Evolutionary conservation across 1,140 invertebrate species (phyloP), one percentile per base, ranked within the genome.

Genomic region (Eriosoma lanigerum): DNA sequence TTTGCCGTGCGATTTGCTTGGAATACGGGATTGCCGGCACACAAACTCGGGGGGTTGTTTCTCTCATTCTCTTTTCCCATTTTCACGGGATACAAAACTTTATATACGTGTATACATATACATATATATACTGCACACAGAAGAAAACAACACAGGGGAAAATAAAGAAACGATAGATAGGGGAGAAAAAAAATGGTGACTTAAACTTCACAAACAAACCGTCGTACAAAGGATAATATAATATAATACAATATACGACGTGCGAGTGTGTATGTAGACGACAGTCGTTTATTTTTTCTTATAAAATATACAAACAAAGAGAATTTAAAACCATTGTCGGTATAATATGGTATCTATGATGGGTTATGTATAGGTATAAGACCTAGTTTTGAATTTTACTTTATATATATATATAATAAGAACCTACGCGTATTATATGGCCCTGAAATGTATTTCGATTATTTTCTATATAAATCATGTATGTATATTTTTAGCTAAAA

Each of bases 1-100:
- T 78, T 78, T 78, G 75, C 75, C 75, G 75, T 78, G 56, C 56
- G 75, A 78, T 78, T 78, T 78, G 75, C 38, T 78, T 56, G 44
- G 75, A 78, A 78, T 78, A 78, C 75, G 75, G 75, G 75, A 78
- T 78, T 78, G 75, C 56, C 54, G 17, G 38, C 56, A 58, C 75
- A 62, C 75, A 78, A 78, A 78, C 75, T 56, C 56, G 10, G 75
- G 32, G 32, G 75, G 75, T 60, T 48, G 75, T 62, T 44, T 38
- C 32, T 38, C 56, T 62, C 56, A 48, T 76, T 78, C 54, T 62
- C 56, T 48, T 50, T n/a, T n/a, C n/a, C 54, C 29, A 52, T 60
- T 78, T 78, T 46, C 56, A 24, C 75, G 32, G 32, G 50, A 19
- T 26, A 46, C 54, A n/a, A 76, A 78, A 78, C 75, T 58, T 78